These are phyloP conservation scores for Lumbricus terrestris DNA, from an alignment of 2,888 invertebrate genomes.

Conservation along the genomic window DNA sequence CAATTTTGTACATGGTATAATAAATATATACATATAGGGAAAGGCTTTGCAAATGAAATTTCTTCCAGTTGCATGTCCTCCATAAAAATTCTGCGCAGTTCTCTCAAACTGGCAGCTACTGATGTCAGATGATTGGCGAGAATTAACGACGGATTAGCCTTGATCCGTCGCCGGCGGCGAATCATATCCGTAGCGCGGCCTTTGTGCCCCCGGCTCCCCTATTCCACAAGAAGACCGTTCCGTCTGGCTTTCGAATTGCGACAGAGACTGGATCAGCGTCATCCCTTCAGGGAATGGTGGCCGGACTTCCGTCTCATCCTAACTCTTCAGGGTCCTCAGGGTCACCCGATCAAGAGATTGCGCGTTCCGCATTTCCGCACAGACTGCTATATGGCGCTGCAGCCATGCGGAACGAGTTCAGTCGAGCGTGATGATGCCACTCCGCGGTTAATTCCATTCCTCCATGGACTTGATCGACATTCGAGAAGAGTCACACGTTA, in stretches of 20 bases:
- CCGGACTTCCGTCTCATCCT: no score
- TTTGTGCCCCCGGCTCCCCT: not conserved
- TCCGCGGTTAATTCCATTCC: not conserved
- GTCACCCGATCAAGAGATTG: not conserved
- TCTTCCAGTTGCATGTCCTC: no score
- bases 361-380: not conserved
- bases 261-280: not conserved
- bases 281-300: not conserved
- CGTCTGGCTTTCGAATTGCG: not conserved
- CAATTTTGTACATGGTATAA: not conserved
- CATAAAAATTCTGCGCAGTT: not conserved
- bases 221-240: not conserved
- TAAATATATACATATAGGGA: not conserved
- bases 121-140: not conserved
- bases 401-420: not conserved
- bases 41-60: not conserved
- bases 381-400: not conserved
- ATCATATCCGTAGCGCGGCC: not conserved
- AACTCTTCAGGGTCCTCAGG: not conserved
- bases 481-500: not conserved
- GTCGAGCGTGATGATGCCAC: not conserved
- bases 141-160: not conserved
- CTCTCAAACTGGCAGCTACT: not conserved
- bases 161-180: not conserved
- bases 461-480: not conserved